Evolutionary conservation across 2,113 vertebrate species (phyloP).

Genomic region (Lanius ludovicianus): DNA sequence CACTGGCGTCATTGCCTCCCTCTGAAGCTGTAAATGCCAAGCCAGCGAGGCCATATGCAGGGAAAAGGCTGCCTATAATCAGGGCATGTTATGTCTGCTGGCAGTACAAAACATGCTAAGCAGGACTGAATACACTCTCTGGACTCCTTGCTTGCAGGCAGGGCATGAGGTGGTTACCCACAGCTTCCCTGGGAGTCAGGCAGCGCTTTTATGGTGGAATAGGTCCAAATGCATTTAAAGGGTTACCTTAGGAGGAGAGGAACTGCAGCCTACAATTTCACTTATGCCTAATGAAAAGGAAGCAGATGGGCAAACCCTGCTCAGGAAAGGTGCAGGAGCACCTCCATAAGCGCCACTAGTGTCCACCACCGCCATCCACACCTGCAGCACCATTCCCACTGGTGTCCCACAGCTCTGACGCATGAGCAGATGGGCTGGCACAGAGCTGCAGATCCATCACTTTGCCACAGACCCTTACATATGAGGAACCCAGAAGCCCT

Average conservation of each 20-base stretch:
- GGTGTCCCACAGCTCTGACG: background rate
- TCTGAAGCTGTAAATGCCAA: background rate
- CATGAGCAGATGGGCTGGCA: background rate
- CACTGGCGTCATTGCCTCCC: accelerated
- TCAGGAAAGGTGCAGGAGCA: background rate
- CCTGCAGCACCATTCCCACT: background rate
- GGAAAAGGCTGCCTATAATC: background rate
- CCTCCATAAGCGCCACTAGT: background rate
- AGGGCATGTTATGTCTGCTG: background rate
- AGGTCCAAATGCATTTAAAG: background rate
- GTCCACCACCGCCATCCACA: background rate
- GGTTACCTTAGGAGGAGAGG: background rate
- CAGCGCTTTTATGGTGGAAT: background rate
- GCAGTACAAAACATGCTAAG: background rate
- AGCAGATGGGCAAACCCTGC: background rate
- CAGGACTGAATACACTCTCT: too few relatives aligned
- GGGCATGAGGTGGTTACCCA: background rate
- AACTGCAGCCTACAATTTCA: background rate
- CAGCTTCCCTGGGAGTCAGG: background rate
- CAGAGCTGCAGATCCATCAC: accelerated
- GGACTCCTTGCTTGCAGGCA: background rate
- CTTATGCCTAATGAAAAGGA: background rate
- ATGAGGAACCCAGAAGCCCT: background rate
- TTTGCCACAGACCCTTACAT: accelerated
- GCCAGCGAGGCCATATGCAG: background rate